Percentiles rank a stretch among this genome's conserved stretches.
Evolutionary conservation across 2,113 vertebrate genomes (phyloP).

Genomic region (Columba janthina): DNA sequence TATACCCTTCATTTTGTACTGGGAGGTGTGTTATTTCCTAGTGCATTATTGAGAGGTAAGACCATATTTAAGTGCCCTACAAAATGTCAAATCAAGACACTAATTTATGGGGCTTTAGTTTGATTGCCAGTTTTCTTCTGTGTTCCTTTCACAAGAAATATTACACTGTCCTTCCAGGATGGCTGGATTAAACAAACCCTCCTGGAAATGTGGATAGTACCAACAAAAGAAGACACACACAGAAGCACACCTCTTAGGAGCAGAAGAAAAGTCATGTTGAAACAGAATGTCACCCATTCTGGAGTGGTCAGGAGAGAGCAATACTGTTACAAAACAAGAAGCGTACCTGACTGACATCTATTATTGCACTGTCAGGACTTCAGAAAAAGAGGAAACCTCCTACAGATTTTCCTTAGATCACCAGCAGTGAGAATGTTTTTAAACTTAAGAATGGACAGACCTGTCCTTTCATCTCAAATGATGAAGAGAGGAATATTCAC

Average conservation of each 20-base stretch:
- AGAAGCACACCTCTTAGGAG: background rate
- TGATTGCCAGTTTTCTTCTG: background rate
- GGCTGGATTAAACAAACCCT: background rate
- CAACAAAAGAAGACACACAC: background rate
- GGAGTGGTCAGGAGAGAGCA: background rate
- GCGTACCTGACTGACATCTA: background rate
- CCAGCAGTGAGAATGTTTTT: accelerated
- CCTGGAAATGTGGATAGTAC: background rate
- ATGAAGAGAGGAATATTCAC: background rate
- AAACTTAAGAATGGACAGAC: background rate
- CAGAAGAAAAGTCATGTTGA: background rate
- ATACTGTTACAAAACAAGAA: background rate
- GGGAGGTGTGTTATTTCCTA: background rate
- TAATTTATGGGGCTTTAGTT: background rate
- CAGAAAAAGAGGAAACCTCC: background rate
- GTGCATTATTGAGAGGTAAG: background rate
- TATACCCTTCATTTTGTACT: background rate
- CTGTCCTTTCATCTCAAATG: background rate
- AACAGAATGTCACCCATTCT: background rate
- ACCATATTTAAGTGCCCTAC: background rate
- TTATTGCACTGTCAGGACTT: background rate
- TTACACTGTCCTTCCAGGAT: background rate
- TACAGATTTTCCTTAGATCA: background rate
- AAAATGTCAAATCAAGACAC: background rate
- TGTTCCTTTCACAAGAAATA: background rate